Evolutionary conservation across 2,113 vertebrate genomes (phyloP).

Genomic region (Jacana jacana): DNA sequence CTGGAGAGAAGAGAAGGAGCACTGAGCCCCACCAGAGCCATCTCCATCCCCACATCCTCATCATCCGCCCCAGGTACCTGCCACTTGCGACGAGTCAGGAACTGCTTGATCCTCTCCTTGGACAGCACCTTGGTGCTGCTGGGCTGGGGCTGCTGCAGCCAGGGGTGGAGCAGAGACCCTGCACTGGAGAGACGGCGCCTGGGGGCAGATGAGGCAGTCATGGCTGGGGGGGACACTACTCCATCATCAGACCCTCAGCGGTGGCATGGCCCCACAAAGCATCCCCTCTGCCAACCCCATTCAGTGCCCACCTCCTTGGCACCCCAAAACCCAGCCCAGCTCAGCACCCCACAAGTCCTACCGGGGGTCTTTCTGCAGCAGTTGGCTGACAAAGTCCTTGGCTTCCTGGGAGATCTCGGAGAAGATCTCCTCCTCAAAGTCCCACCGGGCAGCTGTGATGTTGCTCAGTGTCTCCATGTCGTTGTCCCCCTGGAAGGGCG

Average conservation of each 20-base stretch:
- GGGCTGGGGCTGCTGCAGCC: constrained; percentile 76
- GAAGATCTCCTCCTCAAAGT: constrained; percentile 83
- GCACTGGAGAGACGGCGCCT: constrained; percentile 79
- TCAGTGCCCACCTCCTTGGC: neutral
- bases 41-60: rapidly evolving
- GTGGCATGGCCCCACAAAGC: neutral
- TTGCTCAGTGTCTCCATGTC: constrained; percentile 80
- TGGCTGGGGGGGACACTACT: neutral
- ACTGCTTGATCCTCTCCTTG: constrained; percentile 82
- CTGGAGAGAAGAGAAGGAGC: constrained; percentile 45
- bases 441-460: constrained; percentile 77
- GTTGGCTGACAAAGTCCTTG: constrained; percentile 82
- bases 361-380: constrained; percentile 81
- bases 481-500: constrained; percentile 83
- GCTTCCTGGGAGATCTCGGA: constrained; percentile 81
- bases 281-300: neutral
- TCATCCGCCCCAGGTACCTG: constrained; percentile 63
- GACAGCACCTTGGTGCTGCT: constrained; percentile 74
- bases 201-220: rapidly evolving
- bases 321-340: neutral
- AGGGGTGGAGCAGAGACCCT: constrained; percentile 78
- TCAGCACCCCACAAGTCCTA: neutral
- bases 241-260: neutral
- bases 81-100: constrained; percentile 83
- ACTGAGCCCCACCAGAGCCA: neutral